A percentile compares a stretch with the other conserved stretches of the same genome.
These are phyloP conservation scores for Jacana jacana DNA, from an alignment of 2,113 vertebrate species.

Conservation along the genomic window DNA sequence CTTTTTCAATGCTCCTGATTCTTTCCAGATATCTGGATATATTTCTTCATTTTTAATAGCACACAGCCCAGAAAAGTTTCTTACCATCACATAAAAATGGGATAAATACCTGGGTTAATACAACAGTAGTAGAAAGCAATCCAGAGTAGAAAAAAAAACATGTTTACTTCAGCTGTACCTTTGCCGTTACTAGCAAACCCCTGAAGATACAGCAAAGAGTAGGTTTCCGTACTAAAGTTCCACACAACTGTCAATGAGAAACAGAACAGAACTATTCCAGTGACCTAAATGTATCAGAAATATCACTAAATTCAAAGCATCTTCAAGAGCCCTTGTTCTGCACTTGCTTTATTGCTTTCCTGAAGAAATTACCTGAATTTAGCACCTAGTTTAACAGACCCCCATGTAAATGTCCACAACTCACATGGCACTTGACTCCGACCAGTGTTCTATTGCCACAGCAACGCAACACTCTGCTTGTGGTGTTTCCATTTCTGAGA, in stretches of 20 bases:
- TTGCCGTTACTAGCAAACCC: neutral
- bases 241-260: neutral
- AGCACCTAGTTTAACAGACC: neutral
- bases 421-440: neutral
- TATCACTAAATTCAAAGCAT: neutral
- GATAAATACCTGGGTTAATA: neutral
- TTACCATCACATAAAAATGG: neutral
- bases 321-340: neutral
- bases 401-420: neutral
- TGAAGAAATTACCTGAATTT: neutral
- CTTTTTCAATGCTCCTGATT: neutral
- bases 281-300: neutral
- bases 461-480: neutral
- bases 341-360: neutral
- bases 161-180: neutral
- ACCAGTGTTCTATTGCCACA: accelerated
- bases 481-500: neutral
- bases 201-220: neutral
- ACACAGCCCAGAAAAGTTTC: neutral
- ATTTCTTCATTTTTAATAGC: neutral
- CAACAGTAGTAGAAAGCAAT: neutral
- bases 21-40: neutral
- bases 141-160: neutral
- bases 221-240: neutral
- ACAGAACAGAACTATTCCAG: neutral